These are phyloP conservation scores for Bufo bufo DNA, from an alignment of 2,113 vertebrate genomes.

Conservation along the genomic window DNA sequence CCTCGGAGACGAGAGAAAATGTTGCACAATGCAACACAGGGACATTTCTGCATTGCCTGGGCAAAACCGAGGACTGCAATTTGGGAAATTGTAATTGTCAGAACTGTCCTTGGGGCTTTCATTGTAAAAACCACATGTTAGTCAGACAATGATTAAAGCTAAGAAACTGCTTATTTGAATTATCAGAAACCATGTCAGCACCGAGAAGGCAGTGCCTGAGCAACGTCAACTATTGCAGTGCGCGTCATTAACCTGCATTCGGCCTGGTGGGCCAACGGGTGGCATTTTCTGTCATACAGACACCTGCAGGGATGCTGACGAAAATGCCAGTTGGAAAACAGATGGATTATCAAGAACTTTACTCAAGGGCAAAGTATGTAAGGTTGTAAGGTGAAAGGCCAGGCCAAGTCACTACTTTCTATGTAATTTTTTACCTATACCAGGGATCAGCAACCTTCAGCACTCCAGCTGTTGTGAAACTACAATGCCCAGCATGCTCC, in stretches of 20 bases:
- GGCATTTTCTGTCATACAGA: background rate
- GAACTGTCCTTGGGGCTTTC: conserved; percentile 27
- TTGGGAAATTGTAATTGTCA: conserved; percentile 37
- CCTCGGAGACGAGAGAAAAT: conserved; percentile 34
- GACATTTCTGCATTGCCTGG: conserved; percentile 29
- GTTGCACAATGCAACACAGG: conserved; percentile 23
- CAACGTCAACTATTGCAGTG: conserved; percentile 2
- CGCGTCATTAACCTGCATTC: conserved; percentile 16
- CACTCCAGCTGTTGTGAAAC: no score
- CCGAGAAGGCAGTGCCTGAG: conserved; percentile 28
- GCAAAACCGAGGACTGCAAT: conserved; percentile 18
- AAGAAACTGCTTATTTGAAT: conserved; percentile 54
- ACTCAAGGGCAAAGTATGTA: conserved; percentile 1
- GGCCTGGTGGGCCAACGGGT: conserved; percentile 22
- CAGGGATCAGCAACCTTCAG: no score
- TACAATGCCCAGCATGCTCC: no score
- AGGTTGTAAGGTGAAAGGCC: background rate
- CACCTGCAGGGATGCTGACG: background rate
- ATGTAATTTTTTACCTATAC: no score
- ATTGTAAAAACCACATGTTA: conserved; percentile 57
- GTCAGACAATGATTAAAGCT: conserved; percentile 55
- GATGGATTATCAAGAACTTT: background rate
- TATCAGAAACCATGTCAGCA: conserved; percentile 42
- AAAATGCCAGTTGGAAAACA: conserved; percentile 27
- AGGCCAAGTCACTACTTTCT: background rate